Conservation (phyloP, 2,113 vertebrate genomes). For the Heteronetta atricapilla region DNA sequence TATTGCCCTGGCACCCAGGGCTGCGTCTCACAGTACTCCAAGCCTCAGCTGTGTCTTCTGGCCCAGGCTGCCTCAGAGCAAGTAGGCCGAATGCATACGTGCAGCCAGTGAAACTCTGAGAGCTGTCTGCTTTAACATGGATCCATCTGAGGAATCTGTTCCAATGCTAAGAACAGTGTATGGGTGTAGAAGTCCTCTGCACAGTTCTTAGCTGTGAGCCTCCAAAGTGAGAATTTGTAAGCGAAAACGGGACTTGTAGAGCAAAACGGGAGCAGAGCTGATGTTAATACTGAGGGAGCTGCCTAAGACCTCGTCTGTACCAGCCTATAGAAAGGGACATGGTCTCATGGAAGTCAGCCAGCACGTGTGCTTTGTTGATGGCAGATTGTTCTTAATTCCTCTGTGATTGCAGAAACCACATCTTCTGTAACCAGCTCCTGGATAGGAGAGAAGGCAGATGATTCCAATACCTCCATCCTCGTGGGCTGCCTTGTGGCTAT, state of each 20-base stretch:
- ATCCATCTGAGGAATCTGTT: neutral
- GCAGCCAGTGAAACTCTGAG: neutral
- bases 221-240: neutral
- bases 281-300: neutral
- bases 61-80: neutral
- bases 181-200: neutral
- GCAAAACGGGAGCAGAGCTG: neutral
- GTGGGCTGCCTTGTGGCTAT: constrained; percentile 92
- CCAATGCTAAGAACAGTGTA: neutral
- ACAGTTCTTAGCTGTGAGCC: neutral
- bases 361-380: neutral
- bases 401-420: constrained; percentile 56
- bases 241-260: too few species aligned
- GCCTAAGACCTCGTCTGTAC: neutral
- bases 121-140: neutral
- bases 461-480: constrained; percentile 82
- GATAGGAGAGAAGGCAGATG: constrained; percentile 67
- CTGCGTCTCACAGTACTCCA: neutral
- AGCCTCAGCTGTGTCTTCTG: neutral
- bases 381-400: neutral
- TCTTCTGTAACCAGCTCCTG: constrained; percentile 73
- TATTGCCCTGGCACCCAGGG: neutral
- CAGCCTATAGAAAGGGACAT: neutral
- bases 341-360: neutral
- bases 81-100: neutral